Base-by-base conservation (phyloP, 1,140 invertebrate species). In the Chironomus tepperi region DNA sequence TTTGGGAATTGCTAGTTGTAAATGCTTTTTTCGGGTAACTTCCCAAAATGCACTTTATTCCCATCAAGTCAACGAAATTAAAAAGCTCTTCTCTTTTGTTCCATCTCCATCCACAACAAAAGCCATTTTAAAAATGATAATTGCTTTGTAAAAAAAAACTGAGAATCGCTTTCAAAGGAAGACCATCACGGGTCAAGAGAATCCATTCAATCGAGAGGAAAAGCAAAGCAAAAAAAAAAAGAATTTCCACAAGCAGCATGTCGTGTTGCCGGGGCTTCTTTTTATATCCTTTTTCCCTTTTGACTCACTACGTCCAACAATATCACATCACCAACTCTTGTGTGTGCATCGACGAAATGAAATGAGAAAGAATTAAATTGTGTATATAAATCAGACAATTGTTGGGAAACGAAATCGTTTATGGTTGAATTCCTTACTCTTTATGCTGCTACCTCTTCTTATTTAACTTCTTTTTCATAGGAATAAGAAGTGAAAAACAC, bases 301-400 rank as follows among this genome's bases (percentile, higher is more conserved):
- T 34, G 24, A 34, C 24, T 34, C 24, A 34, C 24, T 34, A 34
- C 24, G 24, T 34, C 24, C 24, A 34, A 34, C 24, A 34, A 34
- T 34, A 34, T 34, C 47, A 57, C 12, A 57, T 12, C 12, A 57
- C 47, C n/a, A 12, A n/a, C 47, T n/a, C 47, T 57, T 57, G 10
- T 57, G 16, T 70, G 65, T 21, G 16, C 65, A 21, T 9, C 16
- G 65, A 70, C 19, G 19, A 70, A 70, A 70, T 12, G 65, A 70
- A 19, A 70, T 9, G 9, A 18, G 65, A 70, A 70, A 70, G 65
- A 70, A 70, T 70, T 70, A 70, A 70, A 70, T 70, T 70, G 65
- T 70, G 65, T 70, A 70, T 70, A 70, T 70, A 70, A 70, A 70
- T 70, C 65, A 70, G 65, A 70, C 65, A 70, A 70, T 70, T 70